A percentile compares a stretch with the other conserved stretches of the same genome.
phyloP scores from a whole-genome alignment of 2,888 invertebrate species.

The Stenichneumon culpator region DNA sequence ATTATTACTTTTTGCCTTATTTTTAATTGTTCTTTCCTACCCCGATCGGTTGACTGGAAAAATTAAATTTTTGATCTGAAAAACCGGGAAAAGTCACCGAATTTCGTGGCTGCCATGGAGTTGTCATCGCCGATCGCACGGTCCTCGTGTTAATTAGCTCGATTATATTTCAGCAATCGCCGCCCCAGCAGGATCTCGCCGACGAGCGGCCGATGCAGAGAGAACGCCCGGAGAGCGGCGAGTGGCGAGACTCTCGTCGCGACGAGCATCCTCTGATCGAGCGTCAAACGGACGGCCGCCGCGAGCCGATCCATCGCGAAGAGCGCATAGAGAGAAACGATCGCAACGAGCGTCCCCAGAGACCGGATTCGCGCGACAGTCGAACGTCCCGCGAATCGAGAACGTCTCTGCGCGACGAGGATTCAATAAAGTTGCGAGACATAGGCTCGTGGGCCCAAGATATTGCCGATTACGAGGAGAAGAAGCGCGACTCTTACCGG shows the following conservation, averaged over 20 bases:
- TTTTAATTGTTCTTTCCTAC: no score
- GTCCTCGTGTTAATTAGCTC: not conserved
- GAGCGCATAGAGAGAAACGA: slow-evolving; percentile 83
- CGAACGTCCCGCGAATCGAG: slow-evolving; percentile 87
- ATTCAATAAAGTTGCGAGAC: slow-evolving; percentile 77
- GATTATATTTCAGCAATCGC: slow-evolving; percentile 59
- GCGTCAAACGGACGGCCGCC: slow-evolving; percentile 76
- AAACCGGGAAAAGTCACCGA: no score
- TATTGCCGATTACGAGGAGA: slow-evolving; percentile 83
- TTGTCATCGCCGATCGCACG: not conserved
- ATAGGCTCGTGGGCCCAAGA: slow-evolving; percentile 82
- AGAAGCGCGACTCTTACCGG: slow-evolving; percentile 81
- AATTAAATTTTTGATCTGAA: no score
- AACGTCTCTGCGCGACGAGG: slow-evolving; percentile 81
- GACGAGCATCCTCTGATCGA: slow-evolving; percentile 75
- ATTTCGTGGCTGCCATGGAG: no score
- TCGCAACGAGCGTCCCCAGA: slow-evolving; percentile 86
- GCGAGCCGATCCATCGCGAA: slow-evolving; percentile 73
- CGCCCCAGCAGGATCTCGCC: slow-evolving; percentile 76
- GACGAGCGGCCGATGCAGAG: slow-evolving; percentile 77
- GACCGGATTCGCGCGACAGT: slow-evolving; percentile 88
- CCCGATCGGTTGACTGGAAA: no score
- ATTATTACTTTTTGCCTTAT: no score
- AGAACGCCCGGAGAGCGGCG: slow-evolving; percentile 77
- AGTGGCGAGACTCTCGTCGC: slow-evolving; percentile 81